Conservation (phyloP, 2,113 vertebrate species). For the Pantherophis guttatus region DNA sequence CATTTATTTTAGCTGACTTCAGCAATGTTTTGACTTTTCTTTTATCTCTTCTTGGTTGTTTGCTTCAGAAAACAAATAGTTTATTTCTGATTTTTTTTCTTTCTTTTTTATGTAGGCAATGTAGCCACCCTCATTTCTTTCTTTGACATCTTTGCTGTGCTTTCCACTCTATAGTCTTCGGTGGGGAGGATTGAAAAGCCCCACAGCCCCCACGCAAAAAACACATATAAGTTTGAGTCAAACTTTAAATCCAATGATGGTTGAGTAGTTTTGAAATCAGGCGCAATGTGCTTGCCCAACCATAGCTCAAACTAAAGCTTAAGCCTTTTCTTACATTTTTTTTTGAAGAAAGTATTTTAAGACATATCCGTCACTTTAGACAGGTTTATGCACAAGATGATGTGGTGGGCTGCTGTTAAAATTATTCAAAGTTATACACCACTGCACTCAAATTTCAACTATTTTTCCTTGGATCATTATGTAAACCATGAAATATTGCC, state of each 20-base stretch:
- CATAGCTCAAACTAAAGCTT: slow-evolving; percentile 6
- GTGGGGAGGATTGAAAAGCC: slow-evolving; percentile 19
- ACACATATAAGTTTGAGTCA: slow-evolving; percentile 18
- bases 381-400: slow-evolving; percentile 11
- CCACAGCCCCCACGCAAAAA: background rate
- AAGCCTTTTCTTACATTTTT: background rate
- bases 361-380: background rate
- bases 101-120: slow-evolving; percentile 9
- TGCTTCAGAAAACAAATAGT: background rate
- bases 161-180: background rate
- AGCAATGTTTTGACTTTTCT: background rate
- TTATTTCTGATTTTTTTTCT: slow-evolving; percentile 20
- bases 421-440: background rate
- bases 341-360: slow-evolving; percentile 31
- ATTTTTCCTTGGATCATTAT: slow-evolving; percentile 1
- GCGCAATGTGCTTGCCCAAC: background rate
- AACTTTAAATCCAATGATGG: slow-evolving; percentile 19
- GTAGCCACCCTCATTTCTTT: slow-evolving; percentile 17
- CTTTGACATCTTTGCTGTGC: background rate
- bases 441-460: slow-evolving; percentile 15
- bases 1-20: background rate
- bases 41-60: slow-evolving; percentile 23
- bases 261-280: slow-evolving; percentile 10
- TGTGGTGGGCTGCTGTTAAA: slow-evolving; percentile 4
- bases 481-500: background rate